Conservation (phyloP, 1,140 invertebrate genomes). For the Temnothorax longispinosus region DNA sequence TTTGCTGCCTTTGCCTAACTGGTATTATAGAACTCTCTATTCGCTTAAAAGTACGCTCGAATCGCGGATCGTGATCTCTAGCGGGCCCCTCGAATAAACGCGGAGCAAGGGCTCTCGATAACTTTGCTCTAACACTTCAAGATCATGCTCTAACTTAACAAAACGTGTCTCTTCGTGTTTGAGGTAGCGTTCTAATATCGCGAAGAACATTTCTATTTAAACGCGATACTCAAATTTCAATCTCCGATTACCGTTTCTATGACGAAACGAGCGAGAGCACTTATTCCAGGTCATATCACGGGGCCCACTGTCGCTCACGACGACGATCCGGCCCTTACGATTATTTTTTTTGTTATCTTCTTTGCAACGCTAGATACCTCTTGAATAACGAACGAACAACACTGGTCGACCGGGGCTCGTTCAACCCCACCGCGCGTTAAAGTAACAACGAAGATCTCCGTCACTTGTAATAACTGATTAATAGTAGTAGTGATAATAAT, state of each 20-base stretch:
- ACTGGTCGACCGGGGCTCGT: slow-evolving; percentile 69
- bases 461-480: slow-evolving; percentile 78
- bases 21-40: slow-evolving; percentile 66
- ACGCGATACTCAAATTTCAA: background rate
- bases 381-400: slow-evolving; percentile 80
- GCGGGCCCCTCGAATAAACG: background rate
- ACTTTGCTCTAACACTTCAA: background rate
- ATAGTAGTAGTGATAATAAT: slow-evolving; percentile 75
- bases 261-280: slow-evolving; percentile 1
- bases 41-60: slow-evolving; percentile 64
- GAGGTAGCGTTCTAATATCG: slow-evolving; percentile 10
- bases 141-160: background rate
- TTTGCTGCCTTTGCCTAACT: slow-evolving; percentile 71
- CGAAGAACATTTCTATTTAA: background rate
- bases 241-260: background rate
- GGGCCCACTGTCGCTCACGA: background rate
- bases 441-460: slow-evolving; percentile 77
- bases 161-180: background rate
- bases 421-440: slow-evolving; percentile 61
- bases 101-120: background rate
- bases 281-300: background rate
- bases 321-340: slow-evolving; percentile 50
- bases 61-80: slow-evolving; percentile 33
- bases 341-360: slow-evolving; percentile 67
- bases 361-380: slow-evolving; percentile 75